Percentiles rank a stretch among this genome's conserved stretches.
These are phyloP conservation scores for Apis mellifera DNA, from an alignment of 1,140 invertebrate species.

Conservation along the genomic window Amel_HAv3.1 CM009935.2:5157501-5158000, in stretches of 20 bases:
- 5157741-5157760: neutral
- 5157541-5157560: neutral
- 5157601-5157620: neutral
- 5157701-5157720: neutral
- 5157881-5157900: neutral
- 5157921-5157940: slow-evolving; percentile 12
- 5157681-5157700: too few species aligned
- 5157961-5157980: slow-evolving; percentile 58
- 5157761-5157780: neutral
- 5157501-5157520: slow-evolving; percentile 54
- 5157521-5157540: slow-evolving; percentile 60
- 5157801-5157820: neutral
- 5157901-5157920: neutral
- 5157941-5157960: neutral
- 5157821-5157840: neutral
- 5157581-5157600: slow-evolving; percentile 14
- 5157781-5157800: neutral
- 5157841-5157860: slow-evolving; percentile 25
- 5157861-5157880: neutral
- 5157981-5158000: slow-evolving; percentile 53
- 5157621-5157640: too few species aligned
- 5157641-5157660: too few species aligned
- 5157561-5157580: neutral
- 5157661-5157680: too few species aligned
- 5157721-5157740: slow-evolving; percentile 23